Evolutionary conservation across 2,797 vertebrate species (phyloP).

Genomic region (Phyllotis vaccarum): DNA sequence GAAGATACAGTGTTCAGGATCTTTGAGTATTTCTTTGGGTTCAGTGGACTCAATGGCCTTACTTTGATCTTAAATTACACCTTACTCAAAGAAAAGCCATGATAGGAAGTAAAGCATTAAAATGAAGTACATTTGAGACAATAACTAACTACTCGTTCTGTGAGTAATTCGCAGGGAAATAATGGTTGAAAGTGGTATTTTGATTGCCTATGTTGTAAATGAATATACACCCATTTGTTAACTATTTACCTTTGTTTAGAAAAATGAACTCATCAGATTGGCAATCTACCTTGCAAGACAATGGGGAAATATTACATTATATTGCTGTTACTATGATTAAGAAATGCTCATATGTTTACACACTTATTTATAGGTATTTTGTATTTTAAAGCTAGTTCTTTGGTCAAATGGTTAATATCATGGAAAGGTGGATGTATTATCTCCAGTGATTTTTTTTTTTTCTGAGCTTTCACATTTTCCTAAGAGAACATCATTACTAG

Average conservation of each 20-base stretch:
- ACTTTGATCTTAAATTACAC: constrained; percentile 36
- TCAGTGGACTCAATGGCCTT: not conserved
- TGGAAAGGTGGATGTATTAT: constrained; percentile 11
- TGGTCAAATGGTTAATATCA: not conserved
- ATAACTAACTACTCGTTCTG: not conserved
- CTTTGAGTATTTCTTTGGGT: constrained; percentile 5
- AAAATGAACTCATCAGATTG: constrained; percentile 18
- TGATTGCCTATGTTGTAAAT: not conserved
- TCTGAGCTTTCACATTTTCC: not conserved
- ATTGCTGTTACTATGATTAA: constrained; percentile 12
- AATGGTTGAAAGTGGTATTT: not conserved
- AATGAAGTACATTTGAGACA: not conserved
- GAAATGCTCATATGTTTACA: not conserved
- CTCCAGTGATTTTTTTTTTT: not conserved
- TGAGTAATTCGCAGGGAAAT: not conserved
- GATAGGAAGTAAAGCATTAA: not conserved
- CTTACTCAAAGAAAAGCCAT: not conserved
- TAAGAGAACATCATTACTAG: constrained; percentile 20
- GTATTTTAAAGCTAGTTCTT: not conserved
- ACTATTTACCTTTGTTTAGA: not conserved
- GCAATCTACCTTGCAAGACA: not conserved
- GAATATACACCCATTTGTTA: not conserved
- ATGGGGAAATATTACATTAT: constrained; percentile 34
- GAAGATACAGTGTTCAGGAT: not conserved
- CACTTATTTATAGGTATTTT: not conserved